Conservation (phyloP, 1,140 invertebrate genomes). For the Andricus grossulariae region DNA sequence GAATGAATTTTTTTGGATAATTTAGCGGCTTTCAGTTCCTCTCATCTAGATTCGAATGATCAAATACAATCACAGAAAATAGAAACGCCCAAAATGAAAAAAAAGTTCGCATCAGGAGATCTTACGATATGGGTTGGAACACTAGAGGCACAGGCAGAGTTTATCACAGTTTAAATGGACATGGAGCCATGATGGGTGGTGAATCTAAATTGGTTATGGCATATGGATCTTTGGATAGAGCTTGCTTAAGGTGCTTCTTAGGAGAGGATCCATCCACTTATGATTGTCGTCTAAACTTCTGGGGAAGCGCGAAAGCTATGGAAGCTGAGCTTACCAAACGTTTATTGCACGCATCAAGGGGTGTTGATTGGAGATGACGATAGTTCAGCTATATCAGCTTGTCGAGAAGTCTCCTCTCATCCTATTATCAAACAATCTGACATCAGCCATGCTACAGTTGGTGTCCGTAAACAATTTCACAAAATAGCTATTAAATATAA, state of each 20-base stretch:
- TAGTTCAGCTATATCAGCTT: constrained; percentile 37
- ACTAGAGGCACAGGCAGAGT: constrained; percentile 17
- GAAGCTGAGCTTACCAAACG: constrained; percentile 36
- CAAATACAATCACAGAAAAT: no score
- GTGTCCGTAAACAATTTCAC: constrained; percentile 36
- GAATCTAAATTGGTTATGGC: not conserved
- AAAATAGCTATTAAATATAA: constrained; percentile 37
- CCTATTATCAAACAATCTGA: constrained; percentile 40
- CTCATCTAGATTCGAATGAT: no score
- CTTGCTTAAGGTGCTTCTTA: not conserved
- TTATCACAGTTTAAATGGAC: constrained; percentile 37
- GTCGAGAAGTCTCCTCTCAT: constrained; percentile 18
- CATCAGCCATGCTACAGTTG: constrained; percentile 35
- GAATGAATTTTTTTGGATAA: no score
- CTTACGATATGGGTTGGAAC: constrained; percentile 35
- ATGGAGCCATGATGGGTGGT: constrained; percentile 16
- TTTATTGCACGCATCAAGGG: constrained; percentile 29
- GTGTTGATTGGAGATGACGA: constrained; percentile 41
- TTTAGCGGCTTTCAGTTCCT: no score
- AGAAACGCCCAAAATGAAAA: no score
- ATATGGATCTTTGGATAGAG: constrained; percentile 23
- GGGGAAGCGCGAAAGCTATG: constrained; percentile 41
- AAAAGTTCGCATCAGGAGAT: not conserved
- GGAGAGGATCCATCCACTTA: constrained; percentile 1
- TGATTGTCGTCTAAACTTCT: constrained; percentile 23